Conservation (phyloP, 2,888 invertebrate species). For the Bugula neritina region DNA sequence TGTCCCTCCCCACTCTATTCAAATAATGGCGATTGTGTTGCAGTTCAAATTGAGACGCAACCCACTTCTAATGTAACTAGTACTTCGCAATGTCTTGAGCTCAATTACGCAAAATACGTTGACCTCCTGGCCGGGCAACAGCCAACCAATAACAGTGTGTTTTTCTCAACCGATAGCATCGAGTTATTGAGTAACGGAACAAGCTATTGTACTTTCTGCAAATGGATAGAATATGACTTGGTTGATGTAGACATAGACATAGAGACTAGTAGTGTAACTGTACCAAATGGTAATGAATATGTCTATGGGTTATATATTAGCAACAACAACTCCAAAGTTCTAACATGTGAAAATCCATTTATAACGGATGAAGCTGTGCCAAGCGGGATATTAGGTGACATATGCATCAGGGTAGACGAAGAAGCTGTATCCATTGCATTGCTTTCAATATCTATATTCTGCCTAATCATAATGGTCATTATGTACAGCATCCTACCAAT, state of each 20-base stretch:
- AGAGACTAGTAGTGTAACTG: neutral
- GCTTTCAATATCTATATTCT: neutral
- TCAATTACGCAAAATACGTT: too few relatives aligned
- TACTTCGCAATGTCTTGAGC: too few relatives aligned
- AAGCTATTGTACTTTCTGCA: neutral
- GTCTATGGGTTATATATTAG: neutral
- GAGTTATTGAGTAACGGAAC: neutral
- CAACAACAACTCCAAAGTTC: neutral
- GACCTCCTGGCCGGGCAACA: too few relatives aligned
- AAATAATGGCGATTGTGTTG: neutral
- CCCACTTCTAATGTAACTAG: too few relatives aligned
- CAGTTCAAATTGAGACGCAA: too few relatives aligned
- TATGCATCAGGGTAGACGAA: neutral
- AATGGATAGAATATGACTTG: neutral
- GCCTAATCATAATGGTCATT: neutral
- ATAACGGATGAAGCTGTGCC: neutral
- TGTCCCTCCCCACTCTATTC: neutral
- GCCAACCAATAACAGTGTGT: too few relatives aligned
- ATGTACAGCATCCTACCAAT: neutral
- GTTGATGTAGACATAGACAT: neutral
- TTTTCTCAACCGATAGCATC: neutral
- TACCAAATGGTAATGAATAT: neutral
- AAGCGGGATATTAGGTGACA: neutral
- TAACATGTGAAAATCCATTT: neutral
- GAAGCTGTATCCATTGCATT: neutral